A percentile compares a stretch with the other conserved stretches of the same genome.
Conservation (phyloP, 2,113 vertebrate genomes). For the Grammomys dolichurus region DNA sequence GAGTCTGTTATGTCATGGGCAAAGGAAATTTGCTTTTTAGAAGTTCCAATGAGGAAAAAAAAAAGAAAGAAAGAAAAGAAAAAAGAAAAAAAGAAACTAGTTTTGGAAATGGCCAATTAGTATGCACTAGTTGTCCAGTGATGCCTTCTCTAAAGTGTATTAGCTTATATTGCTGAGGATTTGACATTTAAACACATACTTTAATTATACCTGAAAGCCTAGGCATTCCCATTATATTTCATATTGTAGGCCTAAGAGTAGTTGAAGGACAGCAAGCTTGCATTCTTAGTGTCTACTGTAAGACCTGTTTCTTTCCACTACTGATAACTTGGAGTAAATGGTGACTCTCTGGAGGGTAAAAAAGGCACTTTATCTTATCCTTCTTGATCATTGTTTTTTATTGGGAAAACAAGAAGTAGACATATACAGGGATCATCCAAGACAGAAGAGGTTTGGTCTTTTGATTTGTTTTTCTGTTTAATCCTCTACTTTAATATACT, state of each 20-base stretch:
- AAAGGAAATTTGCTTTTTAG: background rate
- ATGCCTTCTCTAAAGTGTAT: background rate
- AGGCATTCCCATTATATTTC: background rate
- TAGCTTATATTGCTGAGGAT: background rate
- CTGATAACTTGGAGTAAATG: background rate
- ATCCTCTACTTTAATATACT: background rate
- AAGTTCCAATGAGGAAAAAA: background rate
- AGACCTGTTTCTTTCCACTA: background rate
- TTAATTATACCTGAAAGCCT: background rate
- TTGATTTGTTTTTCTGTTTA: background rate
- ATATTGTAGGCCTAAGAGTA: background rate
- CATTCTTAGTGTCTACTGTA: background rate
- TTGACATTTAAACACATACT: background rate
- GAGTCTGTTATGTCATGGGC: background rate
- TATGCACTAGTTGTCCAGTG: background rate
- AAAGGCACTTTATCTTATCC: background rate
- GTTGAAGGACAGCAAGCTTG: background rate
- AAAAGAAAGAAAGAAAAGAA: too few species aligned
- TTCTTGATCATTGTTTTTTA: background rate
- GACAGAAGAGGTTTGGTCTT: background rate
- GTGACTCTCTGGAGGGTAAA: background rate
- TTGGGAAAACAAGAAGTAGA: background rate
- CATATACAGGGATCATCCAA: background rate
- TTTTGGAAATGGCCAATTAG: background rate
- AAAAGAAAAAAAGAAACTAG: background rate